Base-by-base conservation (phyloP, 2,113 vertebrate genomes). In the Gadus chalcogrammus region DNA sequence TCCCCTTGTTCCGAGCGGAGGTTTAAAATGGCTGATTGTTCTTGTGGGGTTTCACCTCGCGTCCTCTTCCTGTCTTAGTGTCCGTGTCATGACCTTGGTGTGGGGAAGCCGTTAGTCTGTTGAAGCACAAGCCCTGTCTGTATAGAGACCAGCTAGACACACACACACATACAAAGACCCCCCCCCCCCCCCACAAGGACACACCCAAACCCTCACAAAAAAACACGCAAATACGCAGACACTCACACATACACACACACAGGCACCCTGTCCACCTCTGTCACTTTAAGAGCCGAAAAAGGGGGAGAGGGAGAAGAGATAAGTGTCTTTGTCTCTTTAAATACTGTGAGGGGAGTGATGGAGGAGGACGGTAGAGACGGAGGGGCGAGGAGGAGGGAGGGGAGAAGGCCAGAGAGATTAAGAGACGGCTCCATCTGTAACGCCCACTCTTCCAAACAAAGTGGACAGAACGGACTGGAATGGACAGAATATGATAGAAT, bases 121-220 rank as follows among this genome's bases (percentile, higher is more conserved):
- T 48, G 7, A 11, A 9, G 42, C 42, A 48, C 7, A 48, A 48
- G 12, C 42, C 42, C 42, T 48, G 3, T 48, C 42, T 48, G 42
- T 48, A 58, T 13, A 58, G 9, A 58, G 9, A 58, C 55, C 31
- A 31, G 17, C 55, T 17, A 17, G 9, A 17, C 55, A 58, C 55
- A 58, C 17, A 58, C 55, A 58, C 72, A 4, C 16, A 22, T 70
- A 65, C 3, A 16, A 48, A 31, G 11, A 0, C 28, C 7, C 48
- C n/a, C n/a, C 28, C 7, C 48, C n/a, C n/a, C 61, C 53, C 61
- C 58, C 1, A 77, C 65, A 56, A 17, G 27, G 35, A 61, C 70
- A 70, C 61, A 71, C 38, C 27, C 20, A 65, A 35, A 69, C 20
- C 17, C 1, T 16, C 27, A 64, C 13, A 31, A 11, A 63, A 13